These are phyloP conservation scores for Rhagoletis pomonella DNA, from an alignment of 1,140 invertebrate genomes.

Conservation along the genomic window DNA sequence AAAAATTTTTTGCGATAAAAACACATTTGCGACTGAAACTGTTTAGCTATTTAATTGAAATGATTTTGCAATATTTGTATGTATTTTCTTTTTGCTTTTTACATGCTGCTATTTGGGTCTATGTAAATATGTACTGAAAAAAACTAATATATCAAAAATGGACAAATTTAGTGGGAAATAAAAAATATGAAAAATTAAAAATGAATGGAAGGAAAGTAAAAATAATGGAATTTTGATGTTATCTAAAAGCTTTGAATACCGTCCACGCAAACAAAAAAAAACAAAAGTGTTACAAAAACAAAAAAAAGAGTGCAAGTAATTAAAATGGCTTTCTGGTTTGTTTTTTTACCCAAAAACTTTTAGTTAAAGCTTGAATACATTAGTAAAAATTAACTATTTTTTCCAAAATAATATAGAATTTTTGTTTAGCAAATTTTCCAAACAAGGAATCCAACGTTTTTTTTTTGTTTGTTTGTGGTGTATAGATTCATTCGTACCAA, in stretches of 20 bases:
- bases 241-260: conserved; percentile 74
- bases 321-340: background rate
- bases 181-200: too few relatives aligned
- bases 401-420: background rate
- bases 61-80: too few relatives aligned
- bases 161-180: too few relatives aligned
- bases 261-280: conserved; percentile 65
- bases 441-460: too few relatives aligned
- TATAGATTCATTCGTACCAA: background rate
- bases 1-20: conserved; percentile 50
- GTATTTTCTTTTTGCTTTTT: too few relatives aligned
- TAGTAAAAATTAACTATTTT: background rate
- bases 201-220: too few relatives aligned
- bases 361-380: background rate
- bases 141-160: too few relatives aligned
- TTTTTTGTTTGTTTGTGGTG: too few relatives aligned
- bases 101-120: too few relatives aligned
- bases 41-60: too few relatives aligned
- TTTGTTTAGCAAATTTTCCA: too few relatives aligned
- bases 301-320: background rate
- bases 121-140: too few relatives aligned
- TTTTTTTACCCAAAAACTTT: background rate
- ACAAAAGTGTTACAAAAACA: background rate
- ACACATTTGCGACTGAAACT: background rate
- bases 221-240: conserved; percentile 64